Evolutionary conservation across 2,797 vertebrate genomes (phyloP).

Genomic region (Coreius guichenoti): DNA sequence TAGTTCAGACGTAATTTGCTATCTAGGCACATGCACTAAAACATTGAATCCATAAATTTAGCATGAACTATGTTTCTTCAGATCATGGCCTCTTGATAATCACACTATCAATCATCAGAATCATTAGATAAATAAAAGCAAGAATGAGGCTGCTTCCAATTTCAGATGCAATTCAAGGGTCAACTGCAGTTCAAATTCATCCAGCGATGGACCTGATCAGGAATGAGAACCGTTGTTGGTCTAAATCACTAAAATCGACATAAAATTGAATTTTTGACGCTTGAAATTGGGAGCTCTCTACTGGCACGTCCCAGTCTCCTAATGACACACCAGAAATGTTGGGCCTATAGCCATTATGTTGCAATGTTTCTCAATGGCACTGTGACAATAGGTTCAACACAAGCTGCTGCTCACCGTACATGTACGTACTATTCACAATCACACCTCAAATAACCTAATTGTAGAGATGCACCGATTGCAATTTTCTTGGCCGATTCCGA

Average conservation of each 20-base stretch:
- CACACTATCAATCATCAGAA: slow-evolving; percentile 38
- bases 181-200: slow-evolving; percentile 16
- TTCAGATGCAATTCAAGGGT: slow-evolving; percentile 24
- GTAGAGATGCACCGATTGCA: background rate
- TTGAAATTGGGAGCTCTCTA: background rate
- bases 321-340: slow-evolving; percentile 6
- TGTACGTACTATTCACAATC: background rate
- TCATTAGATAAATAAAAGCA: slow-evolving; percentile 34
- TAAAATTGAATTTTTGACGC: background rate
- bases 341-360: slow-evolving; percentile 14
- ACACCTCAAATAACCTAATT: slow-evolving; percentile 31
- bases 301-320: background rate
- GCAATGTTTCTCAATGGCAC: slow-evolving; percentile 38
- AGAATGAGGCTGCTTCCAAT: slow-evolving; percentile 19
- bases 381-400: slow-evolving; percentile 29
- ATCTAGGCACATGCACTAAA: slow-evolving; percentile 53
- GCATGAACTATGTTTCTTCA: slow-evolving; percentile 67
- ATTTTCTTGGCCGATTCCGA: too few relatives aligned
- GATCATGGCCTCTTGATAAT: slow-evolving; percentile 50
- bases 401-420: background rate
- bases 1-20: slow-evolving; percentile 32
- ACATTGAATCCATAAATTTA: slow-evolving; percentile 64
- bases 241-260: slow-evolving; percentile 30
- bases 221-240: background rate
- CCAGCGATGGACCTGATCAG: background rate